Evolutionary conservation across 1,140 invertebrate species (phyloP), one percentile per base, ranked within the genome.

Genomic region (Physella acuta): DNA sequence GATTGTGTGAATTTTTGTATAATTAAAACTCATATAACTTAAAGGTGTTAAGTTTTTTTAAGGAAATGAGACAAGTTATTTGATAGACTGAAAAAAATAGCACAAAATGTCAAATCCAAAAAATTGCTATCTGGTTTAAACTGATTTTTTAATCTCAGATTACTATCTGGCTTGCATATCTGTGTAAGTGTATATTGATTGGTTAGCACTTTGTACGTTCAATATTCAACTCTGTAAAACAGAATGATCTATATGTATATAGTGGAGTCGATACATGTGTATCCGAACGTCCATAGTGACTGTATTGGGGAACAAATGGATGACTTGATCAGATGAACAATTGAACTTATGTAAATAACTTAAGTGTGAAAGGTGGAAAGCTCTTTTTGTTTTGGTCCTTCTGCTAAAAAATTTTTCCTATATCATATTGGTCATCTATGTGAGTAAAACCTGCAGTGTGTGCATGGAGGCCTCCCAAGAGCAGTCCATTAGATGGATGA

Each of bases 191-290:
- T 34, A 34, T 30, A n/a, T 33, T 31, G 33, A 34, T 3, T 30
- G 31, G 56, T 34, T 31, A 59, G 56, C 20, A 33, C 56, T 59
- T 59, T 59, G 56, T 59, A 31, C 36, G 56, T 59, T 31, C 36
- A 34, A 17, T 58, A 58, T 59, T 17, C 20, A 28, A 34, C 28
- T 55, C 4, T 16, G 16, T 16, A 55, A 28, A 34, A 59, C 31
- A 59, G 11, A 59, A 17, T 59, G n/a, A 16, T 59, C 56, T 59
- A 34, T 59, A n/a, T 59, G 56, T 59, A 59, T 59, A 34, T 59
- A 59, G 56, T 59, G 56, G n/a, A 59, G 36, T 11, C 5, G n/a
- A 4, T 44, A 20, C 20, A 11, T 44, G 39, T 44, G 39, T 44
- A 11, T 8, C 8, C 39, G 20, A 44, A 44, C 8, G 20, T 44